Base-by-base conservation (phyloP, 2,888 invertebrate species). In the Sesamia inferens region DNA sequence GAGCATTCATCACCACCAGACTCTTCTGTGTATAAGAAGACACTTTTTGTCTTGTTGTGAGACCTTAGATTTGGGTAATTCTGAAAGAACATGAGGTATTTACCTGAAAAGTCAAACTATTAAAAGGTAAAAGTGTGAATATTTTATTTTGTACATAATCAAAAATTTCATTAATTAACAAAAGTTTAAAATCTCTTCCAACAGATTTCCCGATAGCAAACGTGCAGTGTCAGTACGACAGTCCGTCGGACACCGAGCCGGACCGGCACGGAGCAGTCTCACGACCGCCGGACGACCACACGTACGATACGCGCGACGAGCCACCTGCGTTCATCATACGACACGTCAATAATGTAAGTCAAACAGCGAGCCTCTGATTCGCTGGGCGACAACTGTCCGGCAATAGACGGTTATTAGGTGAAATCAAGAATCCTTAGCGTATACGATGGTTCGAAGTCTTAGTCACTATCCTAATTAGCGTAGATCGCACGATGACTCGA, bases 151-250 rank as follows among this genome's bases (percentile, higher is more conserved):
- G 10, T 31, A 31, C 10, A 19, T 14, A 55, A 55, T 6, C 13
- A 55, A 55, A 5, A 11, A 39, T n/a, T 39, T 39, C 2, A 61
- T 8, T 61, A 7, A 39, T 8, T 13, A 44, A 31, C 51, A 14
- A 13, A 42, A 16, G 14, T 0, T 77, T 13, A 48, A 0, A 1
- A 16, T 58, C 14, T 68, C 42, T 51, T 19, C 63, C 70, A 54
- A 47, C 93, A 92, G 96, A 96, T 64, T 96, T 93, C 87, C 97
- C 97, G 63, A 97, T 97, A 86, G 97, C 97, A 42, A 97, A 97
- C 91, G 97, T 97, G 70, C 97, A 97, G 81, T 97, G 97, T 83
- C 97, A 97, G 84, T 97, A 97, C 89, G 97, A 97, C 91, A 93
- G 95, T 74, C 87, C 92, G 3, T 93, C 93, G 0, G 94, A 95